These are phyloP conservation scores for Tiliacea aurago DNA, from an alignment of 2,888 invertebrate species.

Conservation along the genomic window DNA sequence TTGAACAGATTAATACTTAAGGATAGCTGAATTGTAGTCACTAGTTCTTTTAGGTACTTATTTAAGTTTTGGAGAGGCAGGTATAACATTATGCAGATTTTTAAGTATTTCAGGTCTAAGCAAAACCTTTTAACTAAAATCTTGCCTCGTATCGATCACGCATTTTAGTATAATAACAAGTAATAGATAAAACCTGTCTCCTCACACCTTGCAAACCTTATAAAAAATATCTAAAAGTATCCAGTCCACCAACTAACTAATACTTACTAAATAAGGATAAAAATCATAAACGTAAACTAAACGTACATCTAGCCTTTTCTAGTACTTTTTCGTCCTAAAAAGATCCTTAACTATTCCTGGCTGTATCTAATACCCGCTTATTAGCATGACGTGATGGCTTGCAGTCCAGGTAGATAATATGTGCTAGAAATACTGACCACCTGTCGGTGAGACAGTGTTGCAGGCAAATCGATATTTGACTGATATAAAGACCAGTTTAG, in stretches of 20 bases:
- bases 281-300: conserved; percentile 36
- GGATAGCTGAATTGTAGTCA: no score
- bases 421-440: conserved; percentile 23
- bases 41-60: not conserved
- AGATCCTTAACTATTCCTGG: conserved; percentile 30
- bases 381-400: conserved; percentile 32
- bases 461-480: conserved; percentile 8
- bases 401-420: conserved; percentile 12
- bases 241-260: not conserved
- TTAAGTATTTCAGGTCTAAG: not conserved
- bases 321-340: conserved; percentile 29
- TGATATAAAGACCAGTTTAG: conserved; percentile 11
- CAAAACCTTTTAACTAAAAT: no score
- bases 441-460: conserved; percentile 36
- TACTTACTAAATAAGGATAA: conserved; percentile 27
- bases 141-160: not conserved
- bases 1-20: no score
- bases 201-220: conserved; percentile 35
- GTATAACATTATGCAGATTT: no score
- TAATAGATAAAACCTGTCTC: conserved; percentile 2
- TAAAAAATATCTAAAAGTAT: conserved; percentile 33
- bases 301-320: not conserved
- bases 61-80: not conserved
- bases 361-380: conserved; percentile 39
- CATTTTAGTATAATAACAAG: conserved; percentile 7